These are phyloP conservation scores for Venustaconcha ellipsiformis DNA, from an alignment of 1,140 invertebrate genomes.

Conservation along the genomic window DNA sequence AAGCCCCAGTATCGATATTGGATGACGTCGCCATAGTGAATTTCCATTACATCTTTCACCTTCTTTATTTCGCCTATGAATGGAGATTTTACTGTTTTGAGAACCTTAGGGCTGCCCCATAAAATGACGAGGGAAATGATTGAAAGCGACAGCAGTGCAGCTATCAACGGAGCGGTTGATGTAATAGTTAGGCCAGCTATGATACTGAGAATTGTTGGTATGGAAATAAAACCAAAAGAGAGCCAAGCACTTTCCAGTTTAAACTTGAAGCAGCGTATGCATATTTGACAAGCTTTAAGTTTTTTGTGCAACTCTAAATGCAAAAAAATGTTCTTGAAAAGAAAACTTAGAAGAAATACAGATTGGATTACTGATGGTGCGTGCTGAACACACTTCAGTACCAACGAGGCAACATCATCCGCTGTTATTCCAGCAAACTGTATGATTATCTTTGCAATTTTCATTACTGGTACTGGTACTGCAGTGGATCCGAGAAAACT, in stretches of 20 bases:
- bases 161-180: not conserved
- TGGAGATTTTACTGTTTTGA: not conserved
- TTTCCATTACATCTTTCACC: not conserved
- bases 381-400: not conserved
- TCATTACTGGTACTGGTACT: not conserved
- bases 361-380: slow-evolving; percentile 3
- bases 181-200: not conserved
- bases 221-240: slow-evolving; percentile 7
- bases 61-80: slow-evolving; percentile 5
- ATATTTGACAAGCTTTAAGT: not conserved
- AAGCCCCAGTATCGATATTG: not conserved
- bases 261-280: not conserved
- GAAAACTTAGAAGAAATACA: not conserved
- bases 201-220: slow-evolving; percentile 3
- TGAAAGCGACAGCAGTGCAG: not conserved
- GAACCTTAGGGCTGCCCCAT: slow-evolving; percentile 1
- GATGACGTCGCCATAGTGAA: slow-evolving; percentile 15
- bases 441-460: slow-evolving; percentile 2
- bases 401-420: slow-evolving; percentile 9
- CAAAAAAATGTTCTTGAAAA: not conserved
- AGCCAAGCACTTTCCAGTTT: slow-evolving; percentile 6
- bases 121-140: slow-evolving; percentile 1
- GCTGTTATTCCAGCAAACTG: not conserved
- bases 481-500: not conserved
- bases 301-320: slow-evolving; percentile 1